Evolutionary conservation across 2,113 vertebrate genomes (phyloP).

Genomic region (Machaerirhynchus nigripectus): DNA sequence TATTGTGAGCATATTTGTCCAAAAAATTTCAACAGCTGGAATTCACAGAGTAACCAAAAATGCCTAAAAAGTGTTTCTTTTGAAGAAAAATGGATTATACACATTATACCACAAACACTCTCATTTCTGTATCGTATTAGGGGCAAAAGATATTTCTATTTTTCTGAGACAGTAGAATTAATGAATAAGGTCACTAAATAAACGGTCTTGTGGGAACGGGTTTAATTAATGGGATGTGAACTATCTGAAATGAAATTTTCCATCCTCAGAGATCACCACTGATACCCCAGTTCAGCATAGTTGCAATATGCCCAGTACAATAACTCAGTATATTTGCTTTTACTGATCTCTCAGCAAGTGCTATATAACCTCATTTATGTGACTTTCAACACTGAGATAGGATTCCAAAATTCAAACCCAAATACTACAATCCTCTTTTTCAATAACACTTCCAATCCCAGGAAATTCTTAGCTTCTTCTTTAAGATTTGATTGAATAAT

Average conservation of each 20-base stretch:
- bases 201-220: background rate
- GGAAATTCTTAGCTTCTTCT: background rate
- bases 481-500: background rate
- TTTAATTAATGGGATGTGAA: background rate
- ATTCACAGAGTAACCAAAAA: background rate
- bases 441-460: background rate
- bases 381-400: background rate
- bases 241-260: background rate
- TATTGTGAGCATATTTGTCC: background rate
- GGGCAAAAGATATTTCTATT: background rate
- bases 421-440: background rate
- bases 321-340: background rate
- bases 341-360: background rate
- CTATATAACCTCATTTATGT: background rate
- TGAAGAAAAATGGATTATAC: background rate
- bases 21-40: background rate
- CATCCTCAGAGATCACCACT: background rate
- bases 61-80: background rate
- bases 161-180: background rate
- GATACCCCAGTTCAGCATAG: background rate
- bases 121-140: background rate
- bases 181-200: background rate
- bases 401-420: background rate
- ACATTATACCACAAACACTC: background rate
- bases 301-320: background rate